phyloP scores from a whole-genome alignment of 2,888 invertebrate genomes.

The Eucera pruinosa region DNA sequence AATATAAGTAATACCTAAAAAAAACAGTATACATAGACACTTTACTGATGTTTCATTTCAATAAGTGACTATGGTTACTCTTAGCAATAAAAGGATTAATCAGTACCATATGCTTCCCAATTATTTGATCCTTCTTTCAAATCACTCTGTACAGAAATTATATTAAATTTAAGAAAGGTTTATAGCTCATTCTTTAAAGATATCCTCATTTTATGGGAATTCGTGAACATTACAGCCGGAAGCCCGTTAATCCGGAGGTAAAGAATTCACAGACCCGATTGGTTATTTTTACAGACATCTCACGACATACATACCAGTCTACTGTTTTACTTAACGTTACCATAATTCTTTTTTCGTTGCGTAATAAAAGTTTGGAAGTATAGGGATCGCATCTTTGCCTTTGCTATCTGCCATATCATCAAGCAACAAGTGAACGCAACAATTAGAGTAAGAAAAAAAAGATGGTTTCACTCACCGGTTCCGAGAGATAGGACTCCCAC shows the following conservation, averaged over 20 bases:
- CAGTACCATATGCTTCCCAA: too few species aligned
- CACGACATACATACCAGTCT: neutral
- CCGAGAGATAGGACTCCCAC: constrained; percentile 91
- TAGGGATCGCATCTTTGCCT: neutral
- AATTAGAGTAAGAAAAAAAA: neutral
- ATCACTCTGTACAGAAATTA: too few species aligned
- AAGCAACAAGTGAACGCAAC: too few species aligned
- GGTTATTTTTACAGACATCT: constrained; percentile 1
- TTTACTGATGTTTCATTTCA: too few species aligned
- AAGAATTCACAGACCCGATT: constrained; percentile 2
- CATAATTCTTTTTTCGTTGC: neutral
- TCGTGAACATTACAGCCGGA: neutral
- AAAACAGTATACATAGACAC: too few species aligned
- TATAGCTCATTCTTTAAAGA: neutral
- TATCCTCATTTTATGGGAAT: neutral
- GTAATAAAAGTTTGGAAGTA: neutral
- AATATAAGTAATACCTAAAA: too few species aligned
- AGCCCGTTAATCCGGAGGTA: constrained; percentile 1
- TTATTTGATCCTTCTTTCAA: neutral
- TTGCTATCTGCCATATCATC: neutral
- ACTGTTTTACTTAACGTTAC: neutral
- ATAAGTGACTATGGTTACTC: too few species aligned
- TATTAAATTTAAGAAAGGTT: neutral
- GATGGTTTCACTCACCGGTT: constrained; percentile 88
- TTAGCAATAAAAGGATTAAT: too few species aligned